A percentile compares a stretch with the other conserved stretches of the same genome.
Conservation (phyloP, 2,888 invertebrate species). For the Eupelmus urozonus region DNA sequence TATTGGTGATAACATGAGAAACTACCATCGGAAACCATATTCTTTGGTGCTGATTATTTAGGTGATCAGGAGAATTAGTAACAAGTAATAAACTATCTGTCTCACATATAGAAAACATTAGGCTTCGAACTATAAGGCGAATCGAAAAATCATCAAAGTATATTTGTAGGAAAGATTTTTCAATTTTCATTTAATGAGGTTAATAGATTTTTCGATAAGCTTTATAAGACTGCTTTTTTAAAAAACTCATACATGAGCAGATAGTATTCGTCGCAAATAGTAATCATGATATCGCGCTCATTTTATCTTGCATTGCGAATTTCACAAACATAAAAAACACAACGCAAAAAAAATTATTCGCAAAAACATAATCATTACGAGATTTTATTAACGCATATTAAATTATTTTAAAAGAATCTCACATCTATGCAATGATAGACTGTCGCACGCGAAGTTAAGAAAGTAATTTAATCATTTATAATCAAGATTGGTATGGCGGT, state of each 20-base stretch:
- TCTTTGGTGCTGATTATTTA: constrained; percentile 25
- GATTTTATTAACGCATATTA: background rate
- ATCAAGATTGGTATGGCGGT: constrained; percentile 60
- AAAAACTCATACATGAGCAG: constrained; percentile 42
- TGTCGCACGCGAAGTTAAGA: constrained; percentile 17
- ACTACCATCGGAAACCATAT: constrained; percentile 36
- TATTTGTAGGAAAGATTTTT: too few relatives aligned
- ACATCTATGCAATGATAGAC: background rate
- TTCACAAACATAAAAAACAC: constrained; percentile 37
- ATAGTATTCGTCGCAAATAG: constrained; percentile 40
- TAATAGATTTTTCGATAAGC: constrained; percentile 37
- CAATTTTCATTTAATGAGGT: background rate
- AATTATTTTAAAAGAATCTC: background rate
- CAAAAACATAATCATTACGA: too few relatives aligned
- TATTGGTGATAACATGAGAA: constrained; percentile 37
- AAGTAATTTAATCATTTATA: constrained; percentile 25
- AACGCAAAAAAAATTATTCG: background rate
- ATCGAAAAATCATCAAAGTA: constrained; percentile 46
- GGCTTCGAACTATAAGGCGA: constrained; percentile 36
- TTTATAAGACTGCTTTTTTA: constrained; percentile 38
- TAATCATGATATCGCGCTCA: constrained; percentile 38
- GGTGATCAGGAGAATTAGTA: constrained; percentile 40
- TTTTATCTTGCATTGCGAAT: constrained; percentile 32
- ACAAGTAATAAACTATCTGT: constrained; percentile 46
- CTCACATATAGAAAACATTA: constrained; percentile 28